These are phyloP conservation scores for Porites evermanni DNA, from an alignment of 92 coral and sea anemone species.

Conservation along the genomic window DNA sequence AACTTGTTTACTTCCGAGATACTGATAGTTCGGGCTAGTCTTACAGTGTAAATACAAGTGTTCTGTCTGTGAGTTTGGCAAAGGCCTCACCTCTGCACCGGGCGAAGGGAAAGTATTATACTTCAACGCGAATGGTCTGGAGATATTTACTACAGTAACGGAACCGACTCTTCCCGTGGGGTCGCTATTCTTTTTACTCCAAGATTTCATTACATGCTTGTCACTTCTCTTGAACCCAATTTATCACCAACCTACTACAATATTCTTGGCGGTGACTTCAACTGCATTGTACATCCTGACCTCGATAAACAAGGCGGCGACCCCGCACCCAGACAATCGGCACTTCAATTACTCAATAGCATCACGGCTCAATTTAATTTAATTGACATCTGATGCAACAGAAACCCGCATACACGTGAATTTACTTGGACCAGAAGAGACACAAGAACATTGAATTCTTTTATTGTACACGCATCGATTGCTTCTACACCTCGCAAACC, in stretches of 20 bases:
- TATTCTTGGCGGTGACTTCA: background rate
- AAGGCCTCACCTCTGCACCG: too few species aligned
- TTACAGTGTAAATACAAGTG: too few species aligned
- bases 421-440: constrained; percentile 35
- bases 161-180: background rate
- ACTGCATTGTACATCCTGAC: background rate
- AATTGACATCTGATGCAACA: constrained; percentile 26
- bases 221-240: too few species aligned
- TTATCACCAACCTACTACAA: background rate
- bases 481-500: background rate
- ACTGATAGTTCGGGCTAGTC: too few species aligned
- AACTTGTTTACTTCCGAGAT: too few species aligned
- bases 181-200: background rate
- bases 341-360: background rate
- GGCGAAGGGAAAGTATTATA: too few species aligned
- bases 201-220: background rate
- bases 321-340: background rate
- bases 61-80: too few species aligned
- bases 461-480: constrained; percentile 1
- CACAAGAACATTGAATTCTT: background rate
- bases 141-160: background rate
- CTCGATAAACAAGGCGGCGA: background rate
- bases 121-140: background rate
- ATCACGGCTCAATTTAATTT: background rate
- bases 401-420: background rate